Evolutionary conservation across 2,797 vertebrate genomes (phyloP), one percentile per base, ranked within the genome.

Genomic region (Meda fulgida): DNA sequence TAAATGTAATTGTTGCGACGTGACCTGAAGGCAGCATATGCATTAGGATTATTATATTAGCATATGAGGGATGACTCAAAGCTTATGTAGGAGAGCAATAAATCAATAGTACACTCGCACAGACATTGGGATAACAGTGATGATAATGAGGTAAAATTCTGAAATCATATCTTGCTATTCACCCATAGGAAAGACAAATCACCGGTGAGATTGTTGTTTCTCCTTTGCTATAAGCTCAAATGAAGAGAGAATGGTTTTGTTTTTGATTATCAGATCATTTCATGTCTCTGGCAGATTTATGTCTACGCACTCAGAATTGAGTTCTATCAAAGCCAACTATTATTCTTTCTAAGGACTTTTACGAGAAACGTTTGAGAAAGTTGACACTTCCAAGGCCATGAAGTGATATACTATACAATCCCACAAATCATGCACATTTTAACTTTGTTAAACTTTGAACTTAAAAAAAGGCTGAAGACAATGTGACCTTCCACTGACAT

Each of bases 41-140:
- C 67, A 81, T 81, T 81, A 81, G 48, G 18, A 81, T 55, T 55
- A 81, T 81, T 71, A 71, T 70, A 81, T 81, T 81, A 71, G 51
- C 67, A 71, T 71, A 58, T 40, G 63, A 55, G 36, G 16, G 34
- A 58, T 0, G 14, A 58, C 80, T 71, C 7, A 1, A 70, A 71
- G 80, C 80, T 14, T 29, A 26, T 71, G 46, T 21, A 40, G 63
- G 26, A 69, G 53, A 69, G 63, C 67, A 58, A 81, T 71, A 71
- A 81, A 81, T 81, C 80, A 81, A 71, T 70, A 36, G 29, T 19
- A 69, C 46, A 53, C 78, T 67, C 69, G 63, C 65, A 8, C 21
- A 80, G 78, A 80, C 19, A 38, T 4, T 80, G 29, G 36, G 16
- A 80, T 63, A 43, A 78, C 55, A 48, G 78, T 36, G 38, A 69